phyloP scores from a whole-genome alignment of 2,113 vertebrate species.

The Ageneiosus marmoratus region DNA sequence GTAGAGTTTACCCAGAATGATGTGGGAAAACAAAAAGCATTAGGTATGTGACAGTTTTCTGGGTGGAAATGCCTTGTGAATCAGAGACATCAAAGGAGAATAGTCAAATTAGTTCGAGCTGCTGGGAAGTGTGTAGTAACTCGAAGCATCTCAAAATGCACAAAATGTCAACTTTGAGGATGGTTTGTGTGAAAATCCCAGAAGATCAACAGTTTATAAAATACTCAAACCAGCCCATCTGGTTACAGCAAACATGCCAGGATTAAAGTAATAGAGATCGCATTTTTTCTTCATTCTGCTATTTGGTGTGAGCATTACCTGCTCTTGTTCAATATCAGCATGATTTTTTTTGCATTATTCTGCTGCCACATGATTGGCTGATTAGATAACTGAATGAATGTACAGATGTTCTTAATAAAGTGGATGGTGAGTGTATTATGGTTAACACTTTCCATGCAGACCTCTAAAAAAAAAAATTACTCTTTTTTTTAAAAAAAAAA shows the following conservation, averaged over 20 bases:
- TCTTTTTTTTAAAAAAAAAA: not conserved
- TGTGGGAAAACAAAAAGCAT: too few relatives aligned
- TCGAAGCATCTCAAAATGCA: too few relatives aligned
- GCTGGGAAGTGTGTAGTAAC: too few relatives aligned
- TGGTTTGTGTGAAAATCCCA: not conserved
- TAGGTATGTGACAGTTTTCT: too few relatives aligned
- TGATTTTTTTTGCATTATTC: not conserved
- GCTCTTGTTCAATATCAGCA: not conserved
- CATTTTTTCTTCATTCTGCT: not conserved
- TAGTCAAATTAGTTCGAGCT: too few relatives aligned
- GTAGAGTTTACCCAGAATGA: too few relatives aligned
- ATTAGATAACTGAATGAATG: not conserved
- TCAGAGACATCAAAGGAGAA: too few relatives aligned
- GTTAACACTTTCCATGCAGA: not conserved
- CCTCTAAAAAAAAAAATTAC: not conserved
- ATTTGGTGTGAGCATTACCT: not conserved
- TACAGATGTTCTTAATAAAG: not conserved
- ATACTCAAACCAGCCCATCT: not conserved
- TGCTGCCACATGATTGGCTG: not conserved
- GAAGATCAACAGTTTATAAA: not conserved
- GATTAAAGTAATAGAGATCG: not conserved
- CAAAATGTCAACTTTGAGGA: too few relatives aligned
- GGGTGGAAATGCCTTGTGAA: too few relatives aligned
- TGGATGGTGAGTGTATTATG: not conserved
- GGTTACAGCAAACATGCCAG: not conserved